Percentiles rank a stretch among this genome's conserved stretches.
phyloP scores from a whole-genome alignment of 2,113 vertebrate species.

The Calonectris borealis region DNA sequence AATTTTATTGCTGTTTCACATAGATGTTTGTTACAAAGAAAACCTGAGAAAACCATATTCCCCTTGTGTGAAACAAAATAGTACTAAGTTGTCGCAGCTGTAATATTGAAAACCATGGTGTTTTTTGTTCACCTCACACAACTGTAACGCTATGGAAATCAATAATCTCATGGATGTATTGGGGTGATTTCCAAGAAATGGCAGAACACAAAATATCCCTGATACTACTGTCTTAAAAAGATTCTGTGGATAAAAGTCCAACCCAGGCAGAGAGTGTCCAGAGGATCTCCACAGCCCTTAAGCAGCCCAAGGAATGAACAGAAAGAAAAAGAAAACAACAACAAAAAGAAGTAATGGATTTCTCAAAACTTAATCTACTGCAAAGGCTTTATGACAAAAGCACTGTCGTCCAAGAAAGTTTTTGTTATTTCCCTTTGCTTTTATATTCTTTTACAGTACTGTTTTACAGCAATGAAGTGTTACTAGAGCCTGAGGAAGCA shows the following conservation, averaged over 20 bases:
- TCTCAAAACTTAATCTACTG: not conserved
- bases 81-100: not conserved
- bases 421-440: not conserved
- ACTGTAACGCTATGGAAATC: not conserved
- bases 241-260: not conserved
- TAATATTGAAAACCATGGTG: not conserved
- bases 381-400: not conserved
- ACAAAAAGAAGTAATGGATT: not conserved
- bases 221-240: not conserved
- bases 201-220: not conserved
- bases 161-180: not conserved
- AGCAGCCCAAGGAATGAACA: not conserved
- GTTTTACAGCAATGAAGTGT: not conserved
- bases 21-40: not conserved
- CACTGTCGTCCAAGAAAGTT: not conserved
- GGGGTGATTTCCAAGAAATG: not conserved
- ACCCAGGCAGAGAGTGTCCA: not conserved
- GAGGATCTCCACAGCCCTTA: not conserved
- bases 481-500: not conserved
- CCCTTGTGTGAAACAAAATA: not conserved
- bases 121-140: not conserved
- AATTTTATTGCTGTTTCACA: not conserved
- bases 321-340: not conserved
- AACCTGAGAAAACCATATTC: not conserved
- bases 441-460: not conserved